Evolutionary conservation across 2,113 vertebrate species (phyloP).

Genomic region (Brachirus orientalis): DNA sequence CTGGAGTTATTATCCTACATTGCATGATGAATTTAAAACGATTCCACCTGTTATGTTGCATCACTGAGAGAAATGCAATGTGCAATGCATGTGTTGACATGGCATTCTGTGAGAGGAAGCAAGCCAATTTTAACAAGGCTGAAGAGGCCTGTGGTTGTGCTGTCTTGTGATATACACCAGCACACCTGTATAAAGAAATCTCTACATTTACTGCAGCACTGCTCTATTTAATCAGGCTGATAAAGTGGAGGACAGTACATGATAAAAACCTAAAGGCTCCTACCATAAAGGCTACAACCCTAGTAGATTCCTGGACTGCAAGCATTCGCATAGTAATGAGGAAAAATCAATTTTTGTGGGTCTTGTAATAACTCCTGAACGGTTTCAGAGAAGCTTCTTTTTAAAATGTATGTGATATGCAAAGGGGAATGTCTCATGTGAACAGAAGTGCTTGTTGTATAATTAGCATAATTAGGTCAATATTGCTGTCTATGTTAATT

Average conservation of each 20-base stretch:
- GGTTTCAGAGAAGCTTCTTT: neutral
- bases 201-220: neutral
- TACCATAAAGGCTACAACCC: neutral
- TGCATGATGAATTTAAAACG: neutral
- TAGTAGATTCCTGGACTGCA: conserved; percentile 3
- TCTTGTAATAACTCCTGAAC: neutral
- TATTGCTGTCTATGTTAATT: neutral
- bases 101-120: conserved; percentile 28
- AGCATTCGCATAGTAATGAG: conserved; percentile 19
- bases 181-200: conserved; percentile 1
- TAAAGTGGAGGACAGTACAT: neutral
- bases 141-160: conserved; percentile 18
- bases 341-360: neutral
- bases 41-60: conserved; percentile 1
- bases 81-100: conserved; percentile 47
- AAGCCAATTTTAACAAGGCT: conserved; percentile 49
- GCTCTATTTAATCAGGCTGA: conserved; percentile 4
- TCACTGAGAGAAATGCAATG: conserved; percentile 5
- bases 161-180: conserved; percentile 21
- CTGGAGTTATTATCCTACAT: no score
- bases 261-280: neutral
- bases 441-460: neutral
- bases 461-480: conserved; percentile 1
- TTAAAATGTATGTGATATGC: neutral
- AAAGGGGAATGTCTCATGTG: neutral